Evolutionary conservation across 2,888 invertebrate genomes (phyloP).

Genomic region (Netelia fuscicornis): DNA sequence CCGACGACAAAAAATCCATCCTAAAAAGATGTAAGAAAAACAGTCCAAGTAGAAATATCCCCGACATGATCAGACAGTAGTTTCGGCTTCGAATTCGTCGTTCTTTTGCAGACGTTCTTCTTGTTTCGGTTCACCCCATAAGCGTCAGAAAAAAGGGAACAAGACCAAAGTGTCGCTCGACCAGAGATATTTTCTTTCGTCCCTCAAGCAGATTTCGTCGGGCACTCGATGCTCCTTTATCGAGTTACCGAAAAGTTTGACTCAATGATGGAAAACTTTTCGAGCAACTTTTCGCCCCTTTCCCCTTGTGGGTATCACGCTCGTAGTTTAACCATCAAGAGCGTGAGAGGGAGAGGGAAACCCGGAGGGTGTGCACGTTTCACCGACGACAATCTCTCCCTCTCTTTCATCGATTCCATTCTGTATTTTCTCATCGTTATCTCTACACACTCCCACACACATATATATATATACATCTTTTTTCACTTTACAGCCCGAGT

Average conservation of each 20-base stretch:
- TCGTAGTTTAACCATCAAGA: neutral
- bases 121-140: constrained; percentile 1
- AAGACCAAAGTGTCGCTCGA: constrained; percentile 30
- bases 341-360: neutral
- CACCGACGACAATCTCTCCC: constrained; percentile 43
- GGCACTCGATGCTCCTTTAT: constrained; percentile 38
- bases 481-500: constrained; percentile 43
- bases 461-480: neutral
- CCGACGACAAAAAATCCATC: neutral
- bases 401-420: constrained; percentile 60
- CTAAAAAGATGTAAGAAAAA: neutral
- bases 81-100: constrained; percentile 2
- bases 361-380: constrained; percentile 38
- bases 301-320: neutral
- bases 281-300: constrained; percentile 7
- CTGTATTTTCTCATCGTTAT: constrained; percentile 26
- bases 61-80: constrained; percentile 71
- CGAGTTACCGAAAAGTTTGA: constrained; percentile 53
- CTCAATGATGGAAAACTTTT: constrained; percentile 30
- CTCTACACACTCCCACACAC: too few species aligned
- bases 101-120: neutral
- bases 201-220: constrained; percentile 5
- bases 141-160: constrained; percentile 1
- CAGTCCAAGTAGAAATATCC: constrained; percentile 75
- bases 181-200: constrained; percentile 10